Evolutionary conservation across 2,888 invertebrate species (phyloP).

Genomic region (Meiosimyza decipiens): DNA sequence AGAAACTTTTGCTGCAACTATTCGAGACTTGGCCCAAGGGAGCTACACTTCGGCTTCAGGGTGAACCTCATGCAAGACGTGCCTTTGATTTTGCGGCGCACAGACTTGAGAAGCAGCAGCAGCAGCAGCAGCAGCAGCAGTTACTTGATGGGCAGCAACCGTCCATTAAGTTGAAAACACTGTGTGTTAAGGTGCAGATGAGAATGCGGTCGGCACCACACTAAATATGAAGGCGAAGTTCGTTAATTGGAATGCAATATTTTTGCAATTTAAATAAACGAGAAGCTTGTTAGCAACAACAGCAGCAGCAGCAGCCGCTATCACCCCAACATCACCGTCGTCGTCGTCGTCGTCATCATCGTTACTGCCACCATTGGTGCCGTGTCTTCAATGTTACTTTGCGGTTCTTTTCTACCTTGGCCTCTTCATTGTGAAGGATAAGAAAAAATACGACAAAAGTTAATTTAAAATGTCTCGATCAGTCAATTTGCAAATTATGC

Average conservation of each 20-base stretch:
- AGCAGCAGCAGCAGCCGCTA: not conserved
- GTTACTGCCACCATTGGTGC: too few species aligned
- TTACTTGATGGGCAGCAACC: slow-evolving; percentile 1
- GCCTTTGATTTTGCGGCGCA: slow-evolving; percentile 14
- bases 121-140: slow-evolving; percentile 3
- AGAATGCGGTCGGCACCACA: slow-evolving; percentile 20
- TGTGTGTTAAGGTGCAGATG: slow-evolving; percentile 34
- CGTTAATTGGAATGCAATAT: slow-evolving; percentile 34
- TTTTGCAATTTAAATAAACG: slow-evolving; percentile 36
- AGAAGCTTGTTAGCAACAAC: slow-evolving; percentile 35
- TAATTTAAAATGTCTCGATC: slow-evolving; percentile 36
- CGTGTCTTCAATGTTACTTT: too few species aligned
- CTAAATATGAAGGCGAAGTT: slow-evolving; percentile 5
- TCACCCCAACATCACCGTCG: too few species aligned
- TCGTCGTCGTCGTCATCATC: too few species aligned
- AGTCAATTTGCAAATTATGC: slow-evolving; percentile 33
- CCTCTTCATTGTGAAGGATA: not conserved
- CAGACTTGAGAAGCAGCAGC: slow-evolving; percentile 4
- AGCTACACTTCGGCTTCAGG: not conserved
- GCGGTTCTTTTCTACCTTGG: slow-evolving; percentile 2
- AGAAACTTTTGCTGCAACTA: slow-evolving; percentile 29
- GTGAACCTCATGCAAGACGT: slow-evolving; percentile 14
- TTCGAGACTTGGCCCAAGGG: slow-evolving; percentile 22
- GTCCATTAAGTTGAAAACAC: slow-evolving; percentile 24
- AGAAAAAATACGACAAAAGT: slow-evolving; percentile 26